Evolutionary conservation across 2,888 invertebrate species (phyloP).

Genomic region (Ormyrus rosae): DNA sequence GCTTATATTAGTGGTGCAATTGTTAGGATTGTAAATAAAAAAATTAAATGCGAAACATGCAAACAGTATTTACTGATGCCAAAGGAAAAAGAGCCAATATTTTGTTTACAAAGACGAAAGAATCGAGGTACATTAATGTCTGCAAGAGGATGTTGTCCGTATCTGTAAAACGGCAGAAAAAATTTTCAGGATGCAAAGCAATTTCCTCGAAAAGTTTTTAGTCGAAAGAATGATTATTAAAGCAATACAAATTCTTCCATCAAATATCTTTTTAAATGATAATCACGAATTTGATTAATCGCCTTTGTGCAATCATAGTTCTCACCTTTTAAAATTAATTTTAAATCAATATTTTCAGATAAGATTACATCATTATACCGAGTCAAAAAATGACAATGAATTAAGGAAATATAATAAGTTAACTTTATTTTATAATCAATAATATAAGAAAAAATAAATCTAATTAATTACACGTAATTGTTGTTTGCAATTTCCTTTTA

Average conservation of each 20-base stretch:
- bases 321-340: too few relatives aligned
- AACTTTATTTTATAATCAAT: too few relatives aligned
- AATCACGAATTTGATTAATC: too few relatives aligned
- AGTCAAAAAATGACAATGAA: too few relatives aligned
- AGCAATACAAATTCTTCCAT: background rate
- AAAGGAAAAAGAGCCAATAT: background rate
- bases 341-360: too few relatives aligned
- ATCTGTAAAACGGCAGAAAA: constrained; percentile 45
- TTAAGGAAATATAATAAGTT: too few relatives aligned
- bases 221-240: constrained; percentile 12
- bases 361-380: too few relatives aligned
- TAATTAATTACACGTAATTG: too few relatives aligned
- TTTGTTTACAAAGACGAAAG: constrained; percentile 9
- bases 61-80: constrained; percentile 24
- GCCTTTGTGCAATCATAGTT: too few relatives aligned
- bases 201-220: constrained; percentile 7
- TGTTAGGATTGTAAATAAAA: constrained; percentile 14
- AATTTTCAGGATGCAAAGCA: constrained; percentile 24
- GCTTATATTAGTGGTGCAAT: constrained; percentile 46
- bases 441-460: too few relatives aligned
- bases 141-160: background rate
- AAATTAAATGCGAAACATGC: constrained; percentile 12
- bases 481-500: too few relatives aligned
- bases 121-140: constrained; percentile 1
- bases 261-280: background rate